Conservation (phyloP, 2,888 invertebrate species). For the Hybos culiciformis region DNA sequence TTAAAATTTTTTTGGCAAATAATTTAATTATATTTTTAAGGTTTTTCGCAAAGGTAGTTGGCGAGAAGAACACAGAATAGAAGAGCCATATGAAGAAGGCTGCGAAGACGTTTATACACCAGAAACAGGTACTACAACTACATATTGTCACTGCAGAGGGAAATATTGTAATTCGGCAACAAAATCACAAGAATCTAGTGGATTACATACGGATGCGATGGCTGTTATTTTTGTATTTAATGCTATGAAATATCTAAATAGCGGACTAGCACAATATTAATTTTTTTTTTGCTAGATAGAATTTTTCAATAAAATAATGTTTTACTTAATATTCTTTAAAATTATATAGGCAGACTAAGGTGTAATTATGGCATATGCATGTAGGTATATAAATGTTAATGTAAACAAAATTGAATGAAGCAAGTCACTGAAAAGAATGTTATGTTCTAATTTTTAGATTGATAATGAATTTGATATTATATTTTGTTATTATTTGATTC, state of each 20-base stretch:
- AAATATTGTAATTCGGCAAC: constrained; percentile 55
- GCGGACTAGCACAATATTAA: constrained; percentile 1
- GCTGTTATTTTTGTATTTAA: constrained; percentile 48
- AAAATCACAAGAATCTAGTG: constrained; percentile 35
- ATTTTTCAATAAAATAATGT: neutral
- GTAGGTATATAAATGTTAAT: no score
- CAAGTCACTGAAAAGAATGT: no score
- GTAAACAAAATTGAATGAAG: no score
- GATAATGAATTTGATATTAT: no score
- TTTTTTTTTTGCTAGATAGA: neutral
- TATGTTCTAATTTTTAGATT: no score
- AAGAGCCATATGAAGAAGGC: constrained; percentile 58
- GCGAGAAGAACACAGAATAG: constrained; percentile 48
- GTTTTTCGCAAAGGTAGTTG: constrained; percentile 48
- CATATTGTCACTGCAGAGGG: constrained; percentile 61
- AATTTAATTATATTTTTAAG: constrained; percentile 22
- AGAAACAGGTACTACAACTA: constrained; percentile 24
- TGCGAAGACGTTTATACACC: constrained; percentile 51
- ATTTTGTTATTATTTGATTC: no score
- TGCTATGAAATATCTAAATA: constrained; percentile 43
- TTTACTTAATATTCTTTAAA: no score
- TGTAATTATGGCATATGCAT: no score
- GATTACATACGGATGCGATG: constrained; percentile 44
- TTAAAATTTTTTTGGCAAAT: neutral
- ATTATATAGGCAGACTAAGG: no score